Base-by-base conservation (phyloP, 2,888 invertebrate species). In the Cryptosula pallasiana region DNA sequence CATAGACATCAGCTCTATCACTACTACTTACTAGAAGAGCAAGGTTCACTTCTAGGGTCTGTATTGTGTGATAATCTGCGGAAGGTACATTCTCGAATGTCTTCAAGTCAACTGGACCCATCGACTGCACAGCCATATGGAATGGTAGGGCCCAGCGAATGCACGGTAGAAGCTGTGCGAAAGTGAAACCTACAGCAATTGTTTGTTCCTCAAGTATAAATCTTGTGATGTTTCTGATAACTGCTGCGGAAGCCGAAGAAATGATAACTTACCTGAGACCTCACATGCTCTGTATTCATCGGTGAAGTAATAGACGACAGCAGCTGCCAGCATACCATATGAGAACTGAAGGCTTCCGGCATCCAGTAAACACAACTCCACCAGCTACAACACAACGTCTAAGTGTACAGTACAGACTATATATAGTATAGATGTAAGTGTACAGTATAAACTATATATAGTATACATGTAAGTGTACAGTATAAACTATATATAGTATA, bases 321-420 rank as follows among this genome's bases (percentile, higher is more conserved):
- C 91, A 0, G 96, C 95, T 16, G 97, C 95, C 75, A 98, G 87
- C 2, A 91, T 89, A 79, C 95, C 92, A 85, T 94, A 94, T 0
- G 92, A 88, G 86, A 90, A 96, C 78, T 89, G 88, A 71, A 94
- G 88, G 79, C 92, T 91, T 71, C 91, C 91, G 71, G 92, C 90
- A 82, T 98, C 96, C 78, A 98, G 87, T 75, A 92, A 91, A 74
- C 93, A 92, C 79, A 97, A 87, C 86, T 99, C 98, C 71, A 97
- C 87, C 75, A 99, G 86, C 87, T 93, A 91, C 69, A 76, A 75
- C 13, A 45, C n/a, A n/a, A n/a, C n/a, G n/a, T n/a, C n/a, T n/a
- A n/a, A n/a, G n/a, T n/a, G n/a, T n/a, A n/a, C n/a, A n/a, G n/a
- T n/a, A n/a, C n/a, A n/a, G n/a, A n/a, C n/a, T n/a, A n/a, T n/a